A percentile compares a stretch with the other conserved stretches of the same genome.
Conservation (phyloP, 2,113 vertebrate species). For the Myodes glareolus region DNA sequence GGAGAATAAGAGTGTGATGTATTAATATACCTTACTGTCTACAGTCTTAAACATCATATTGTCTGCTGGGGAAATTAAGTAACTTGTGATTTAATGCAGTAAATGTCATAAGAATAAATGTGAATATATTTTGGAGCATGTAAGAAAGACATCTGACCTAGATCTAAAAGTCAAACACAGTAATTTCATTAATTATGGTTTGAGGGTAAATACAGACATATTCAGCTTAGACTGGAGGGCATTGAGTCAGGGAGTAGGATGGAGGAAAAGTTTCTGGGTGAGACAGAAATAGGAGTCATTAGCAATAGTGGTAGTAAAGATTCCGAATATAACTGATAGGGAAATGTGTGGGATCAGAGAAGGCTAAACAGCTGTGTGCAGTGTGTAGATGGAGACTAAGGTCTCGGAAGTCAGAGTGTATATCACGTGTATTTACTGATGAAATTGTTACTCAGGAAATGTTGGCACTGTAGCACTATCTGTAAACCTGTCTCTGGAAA, state of each 20-base stretch:
- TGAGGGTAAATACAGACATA: neutral
- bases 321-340: neutral
- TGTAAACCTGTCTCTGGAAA: neutral
- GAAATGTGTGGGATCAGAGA: neutral
- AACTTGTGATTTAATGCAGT: slow-evolving; percentile 21
- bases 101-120: neutral
- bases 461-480: neutral
- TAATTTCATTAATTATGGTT: neutral
- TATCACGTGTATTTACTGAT: neutral
- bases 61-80: slow-evolving; percentile 2
- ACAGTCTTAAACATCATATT: neutral
- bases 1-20: neutral
- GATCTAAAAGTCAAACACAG: neutral
- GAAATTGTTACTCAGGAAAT: slow-evolving; percentile 21
- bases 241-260: neutral
- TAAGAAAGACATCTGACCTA: neutral
- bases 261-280: neutral
- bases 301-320: neutral
- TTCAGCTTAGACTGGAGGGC: neutral
- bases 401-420: neutral
- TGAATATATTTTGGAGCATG: neutral
- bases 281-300: neutral
- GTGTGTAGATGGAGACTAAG: neutral
- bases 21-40: neutral
- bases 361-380: neutral